These are phyloP conservation scores for Gasteruption jaculator DNA, from an alignment of 2,888 invertebrate genomes.

Conservation along the genomic window DNA sequence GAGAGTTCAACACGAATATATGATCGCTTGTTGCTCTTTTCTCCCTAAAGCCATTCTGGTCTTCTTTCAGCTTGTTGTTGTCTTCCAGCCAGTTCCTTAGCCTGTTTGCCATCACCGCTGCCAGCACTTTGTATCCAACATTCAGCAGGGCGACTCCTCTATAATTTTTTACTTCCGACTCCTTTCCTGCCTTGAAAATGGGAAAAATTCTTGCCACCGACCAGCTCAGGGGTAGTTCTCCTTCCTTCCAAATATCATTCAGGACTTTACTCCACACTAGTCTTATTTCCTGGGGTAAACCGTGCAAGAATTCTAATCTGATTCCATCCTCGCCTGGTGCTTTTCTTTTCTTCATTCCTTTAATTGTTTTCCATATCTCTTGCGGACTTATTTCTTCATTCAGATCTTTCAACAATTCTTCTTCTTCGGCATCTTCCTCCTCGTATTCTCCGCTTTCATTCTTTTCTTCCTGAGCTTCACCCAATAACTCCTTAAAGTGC, in stretches of 20 bases:
- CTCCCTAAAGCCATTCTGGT: slow-evolving; percentile 21
- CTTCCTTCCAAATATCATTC: slow-evolving; percentile 14
- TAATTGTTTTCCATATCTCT: slow-evolving; percentile 7
- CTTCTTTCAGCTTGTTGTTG: slow-evolving; percentile 14
- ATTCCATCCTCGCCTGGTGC: slow-evolving; percentile 14
- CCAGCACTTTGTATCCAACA: slow-evolving; percentile 14
- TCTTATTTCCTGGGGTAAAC: no score
- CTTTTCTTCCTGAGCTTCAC: no score
- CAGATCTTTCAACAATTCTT: slow-evolving; percentile 1
- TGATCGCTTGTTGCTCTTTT: slow-evolving; percentile 16
- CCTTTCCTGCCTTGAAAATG: slow-evolving; percentile 14
- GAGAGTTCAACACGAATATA: slow-evolving; percentile 14
- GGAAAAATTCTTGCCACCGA: slow-evolving; percentile 13
- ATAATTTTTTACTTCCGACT: slow-evolving; percentile 11
- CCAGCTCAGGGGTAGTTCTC: slow-evolving; percentile 8
- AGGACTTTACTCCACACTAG: no score
- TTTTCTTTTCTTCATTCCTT: slow-evolving; percentile 14
- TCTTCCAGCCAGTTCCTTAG: slow-evolving; percentile 16
- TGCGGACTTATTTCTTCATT: slow-evolving; percentile 6
- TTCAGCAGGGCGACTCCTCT: slow-evolving; percentile 14
- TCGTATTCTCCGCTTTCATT: no score
- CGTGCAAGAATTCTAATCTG: slow-evolving; percentile 8
- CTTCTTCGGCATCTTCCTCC: no score
- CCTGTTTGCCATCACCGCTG: slow-evolving; percentile 13
- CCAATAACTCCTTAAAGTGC: slow-evolving; percentile 8